Evolutionary conservation across 2,113 vertebrate genomes (phyloP).

Genomic region (Choloepus hoffmanni): DNA sequence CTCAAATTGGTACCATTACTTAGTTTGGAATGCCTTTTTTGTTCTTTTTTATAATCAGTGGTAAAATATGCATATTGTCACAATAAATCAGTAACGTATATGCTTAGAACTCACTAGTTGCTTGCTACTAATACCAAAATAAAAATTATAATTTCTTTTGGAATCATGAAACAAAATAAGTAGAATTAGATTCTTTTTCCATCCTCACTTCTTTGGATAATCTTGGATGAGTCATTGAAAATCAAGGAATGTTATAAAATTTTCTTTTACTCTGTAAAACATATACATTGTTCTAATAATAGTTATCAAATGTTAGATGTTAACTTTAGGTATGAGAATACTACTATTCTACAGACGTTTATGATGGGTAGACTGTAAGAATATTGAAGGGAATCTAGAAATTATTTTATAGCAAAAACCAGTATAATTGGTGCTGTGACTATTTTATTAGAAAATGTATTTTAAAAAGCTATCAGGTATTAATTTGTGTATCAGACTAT

Average conservation of each 20-base stretch:
- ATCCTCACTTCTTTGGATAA: neutral
- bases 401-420: conserved; percentile 59
- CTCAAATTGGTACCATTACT: neutral
- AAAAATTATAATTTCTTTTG: conserved; percentile 53
- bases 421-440: conserved; percentile 24
- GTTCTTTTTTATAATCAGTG: neutral
- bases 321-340: conserved; percentile 1
- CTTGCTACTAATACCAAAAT: conserved; percentile 16
- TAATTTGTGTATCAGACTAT: neutral
- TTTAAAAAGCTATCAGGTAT: conserved; percentile 60
- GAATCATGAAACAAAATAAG: conserved; percentile 51
- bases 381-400: neutral
- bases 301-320: neutral
- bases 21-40: conserved; percentile 8
- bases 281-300: conserved; percentile 3
- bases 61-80: neutral
- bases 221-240: conserved; percentile 11
- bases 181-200: conserved; percentile 1
- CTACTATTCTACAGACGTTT: neutral
- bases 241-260: neutral
- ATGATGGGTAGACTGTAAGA: neutral
- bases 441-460: conserved; percentile 29
- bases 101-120: neutral
- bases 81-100: conserved; percentile 3
- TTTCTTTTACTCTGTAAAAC: neutral